phyloP scores from a whole-genome alignment of 2,888 invertebrate species.

The Macrophya annulata region DNA sequence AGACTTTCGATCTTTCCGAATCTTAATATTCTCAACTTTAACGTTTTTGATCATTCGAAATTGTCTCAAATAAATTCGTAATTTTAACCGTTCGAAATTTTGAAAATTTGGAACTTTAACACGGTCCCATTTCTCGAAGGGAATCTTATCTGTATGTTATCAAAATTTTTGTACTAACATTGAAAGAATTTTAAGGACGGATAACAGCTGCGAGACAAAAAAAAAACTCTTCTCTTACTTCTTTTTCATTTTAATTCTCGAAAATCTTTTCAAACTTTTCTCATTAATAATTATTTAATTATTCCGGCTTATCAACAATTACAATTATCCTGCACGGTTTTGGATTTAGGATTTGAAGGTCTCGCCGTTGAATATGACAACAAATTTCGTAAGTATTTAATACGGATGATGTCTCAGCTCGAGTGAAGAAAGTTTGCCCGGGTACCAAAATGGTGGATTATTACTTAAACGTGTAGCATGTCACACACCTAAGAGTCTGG shows the following conservation, averaged over 20 bases:
- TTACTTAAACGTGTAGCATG: not conserved
- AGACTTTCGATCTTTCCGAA: too few relatives aligned
- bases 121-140: too few relatives aligned
- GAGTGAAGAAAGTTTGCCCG: not conserved
- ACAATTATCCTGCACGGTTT: not conserved
- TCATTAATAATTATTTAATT: not conserved
- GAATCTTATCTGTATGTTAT: too few relatives aligned
- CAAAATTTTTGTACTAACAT: too few relatives aligned
- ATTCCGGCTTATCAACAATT: not conserved
- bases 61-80: too few relatives aligned
- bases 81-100: too few relatives aligned
- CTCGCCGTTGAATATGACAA: not conserved
- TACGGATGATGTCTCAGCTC: not conserved
- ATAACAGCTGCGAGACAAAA: too few relatives aligned
- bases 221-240: too few relatives aligned
- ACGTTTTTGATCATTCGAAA: too few relatives aligned
- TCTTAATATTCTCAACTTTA: too few relatives aligned
- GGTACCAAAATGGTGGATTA: conserved; percentile 17
- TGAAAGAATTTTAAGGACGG: too few relatives aligned
- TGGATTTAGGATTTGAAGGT: not conserved
- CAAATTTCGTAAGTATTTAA: not conserved
- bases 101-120: too few relatives aligned
- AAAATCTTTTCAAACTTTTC: not conserved
- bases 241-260: not conserved
- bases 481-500: not conserved